phyloP scores from a whole-genome alignment of 2,888 invertebrate species.

The Cerastoderma edule region DNA sequence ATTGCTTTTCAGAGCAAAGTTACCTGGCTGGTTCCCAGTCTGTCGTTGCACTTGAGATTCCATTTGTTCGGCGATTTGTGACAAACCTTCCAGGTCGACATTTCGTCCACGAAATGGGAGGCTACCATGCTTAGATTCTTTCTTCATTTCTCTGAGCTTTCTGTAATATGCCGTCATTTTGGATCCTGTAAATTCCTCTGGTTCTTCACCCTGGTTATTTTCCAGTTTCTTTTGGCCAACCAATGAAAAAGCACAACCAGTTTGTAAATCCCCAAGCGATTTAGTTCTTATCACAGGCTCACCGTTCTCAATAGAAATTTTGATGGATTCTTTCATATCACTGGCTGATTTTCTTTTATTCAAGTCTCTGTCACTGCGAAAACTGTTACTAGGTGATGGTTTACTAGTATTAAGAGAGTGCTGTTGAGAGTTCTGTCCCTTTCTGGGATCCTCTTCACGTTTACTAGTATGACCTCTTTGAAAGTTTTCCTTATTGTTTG shows the following conservation, averaged over 20 bases:
- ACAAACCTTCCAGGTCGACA: slow-evolving; percentile 31
- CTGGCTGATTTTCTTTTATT: slow-evolving; percentile 24
- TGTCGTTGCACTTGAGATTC: neutral
- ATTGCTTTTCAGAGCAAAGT: neutral
- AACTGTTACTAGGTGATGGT: slow-evolving; percentile 9
- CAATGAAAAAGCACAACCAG: slow-evolving; percentile 71
- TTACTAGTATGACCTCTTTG: slow-evolving; percentile 24
- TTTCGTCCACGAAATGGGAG: slow-evolving; percentile 48
- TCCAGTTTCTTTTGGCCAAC: slow-evolving; percentile 73
- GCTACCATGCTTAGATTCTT: slow-evolving; percentile 46
- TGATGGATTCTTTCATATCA: slow-evolving; percentile 39
- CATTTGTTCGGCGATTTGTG: neutral
- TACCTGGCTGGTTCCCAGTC: neutral
- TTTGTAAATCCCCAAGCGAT: slow-evolving; percentile 70
- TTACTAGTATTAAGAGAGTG: neutral
- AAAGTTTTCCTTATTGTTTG: slow-evolving; percentile 16
- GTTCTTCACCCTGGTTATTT: slow-evolving; percentile 55
- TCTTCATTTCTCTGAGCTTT: slow-evolving; percentile 53
- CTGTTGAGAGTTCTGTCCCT: slow-evolving; percentile 2
- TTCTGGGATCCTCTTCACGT: neutral
- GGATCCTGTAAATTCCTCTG: slow-evolving; percentile 49
- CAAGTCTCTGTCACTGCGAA: neutral
- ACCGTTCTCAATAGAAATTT: slow-evolving; percentile 40
- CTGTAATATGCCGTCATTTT: slow-evolving; percentile 52
- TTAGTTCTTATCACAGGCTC: slow-evolving; percentile 68